phyloP scores from a whole-genome alignment of 2,113 vertebrate genomes.

The Carollia perspicillata region DNA sequence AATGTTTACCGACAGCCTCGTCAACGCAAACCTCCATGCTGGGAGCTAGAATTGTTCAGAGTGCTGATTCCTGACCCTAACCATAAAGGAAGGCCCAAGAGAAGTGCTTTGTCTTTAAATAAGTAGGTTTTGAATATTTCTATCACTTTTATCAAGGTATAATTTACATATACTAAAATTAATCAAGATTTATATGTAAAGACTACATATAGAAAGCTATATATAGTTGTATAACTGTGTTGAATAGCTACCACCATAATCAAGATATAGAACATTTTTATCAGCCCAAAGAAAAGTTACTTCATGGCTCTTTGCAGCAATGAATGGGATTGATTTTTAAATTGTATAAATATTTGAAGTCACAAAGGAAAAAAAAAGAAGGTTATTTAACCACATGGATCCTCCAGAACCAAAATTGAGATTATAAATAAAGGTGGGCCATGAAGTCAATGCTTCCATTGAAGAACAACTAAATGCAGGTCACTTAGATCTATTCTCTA shows the following conservation, averaged over 20 bases:
- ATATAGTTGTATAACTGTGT: background rate
- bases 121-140: background rate
- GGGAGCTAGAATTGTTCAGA: background rate
- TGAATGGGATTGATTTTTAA: background rate
- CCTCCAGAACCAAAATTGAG: background rate
- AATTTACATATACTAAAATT: constrained; percentile 41
- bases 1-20: background rate
- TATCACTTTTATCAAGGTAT: background rate
- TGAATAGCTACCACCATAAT: background rate
- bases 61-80: background rate
- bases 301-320: background rate
- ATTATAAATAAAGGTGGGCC: background rate
- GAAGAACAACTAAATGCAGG: background rate
- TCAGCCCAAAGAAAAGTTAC: background rate
- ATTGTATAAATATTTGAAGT: constrained; percentile 4
- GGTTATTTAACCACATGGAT: background rate
- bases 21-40: background rate
- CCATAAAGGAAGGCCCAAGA: background rate
- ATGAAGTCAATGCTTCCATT: background rate
- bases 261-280: background rate
- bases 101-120: background rate
- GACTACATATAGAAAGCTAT: background rate
- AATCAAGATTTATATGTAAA: background rate
- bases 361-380: background rate
- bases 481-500: background rate